Evolutionary conservation across 2,797 vertebrate genomes (phyloP).

Genomic region (Graptemys geographica): DNA sequence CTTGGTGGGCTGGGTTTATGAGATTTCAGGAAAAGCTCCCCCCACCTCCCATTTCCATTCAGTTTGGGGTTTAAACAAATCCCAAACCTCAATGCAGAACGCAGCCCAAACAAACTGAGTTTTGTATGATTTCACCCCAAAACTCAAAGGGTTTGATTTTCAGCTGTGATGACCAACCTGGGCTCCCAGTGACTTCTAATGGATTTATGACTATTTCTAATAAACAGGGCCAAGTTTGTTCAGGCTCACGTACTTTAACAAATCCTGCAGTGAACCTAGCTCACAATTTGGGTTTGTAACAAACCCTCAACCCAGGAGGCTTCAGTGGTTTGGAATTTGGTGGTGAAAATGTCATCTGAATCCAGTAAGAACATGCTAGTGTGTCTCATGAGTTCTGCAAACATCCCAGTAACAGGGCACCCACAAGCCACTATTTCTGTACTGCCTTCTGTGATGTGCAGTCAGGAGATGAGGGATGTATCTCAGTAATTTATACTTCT

Average conservation of each 20-base stretch:
- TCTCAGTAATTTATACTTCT: neutral
- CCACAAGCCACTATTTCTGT: neutral
- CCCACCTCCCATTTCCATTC: neutral
- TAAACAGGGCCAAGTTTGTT: neutral
- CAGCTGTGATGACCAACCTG: neutral
- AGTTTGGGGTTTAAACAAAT: neutral
- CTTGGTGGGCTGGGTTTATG: neutral
- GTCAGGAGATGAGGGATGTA: neutral
- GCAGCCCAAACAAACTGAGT: neutral
- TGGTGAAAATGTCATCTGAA: neutral
- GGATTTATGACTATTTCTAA: no score
- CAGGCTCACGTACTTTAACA: neutral
- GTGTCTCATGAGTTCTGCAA: neutral
- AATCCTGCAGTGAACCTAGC: neutral
- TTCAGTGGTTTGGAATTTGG: neutral
- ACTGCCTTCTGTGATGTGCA: neutral
- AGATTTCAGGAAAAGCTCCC: neutral
- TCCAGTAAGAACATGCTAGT: neutral
- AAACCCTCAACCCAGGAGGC: neutral
- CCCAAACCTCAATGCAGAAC: neutral
- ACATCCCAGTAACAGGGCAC: neutral
- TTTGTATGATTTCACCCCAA: neutral
- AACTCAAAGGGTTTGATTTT: neutral
- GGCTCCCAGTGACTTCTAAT: neutral
- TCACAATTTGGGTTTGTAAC: neutral